Conservation (phyloP, 2,888 invertebrate species). For the Embidobia sp. region DNA sequence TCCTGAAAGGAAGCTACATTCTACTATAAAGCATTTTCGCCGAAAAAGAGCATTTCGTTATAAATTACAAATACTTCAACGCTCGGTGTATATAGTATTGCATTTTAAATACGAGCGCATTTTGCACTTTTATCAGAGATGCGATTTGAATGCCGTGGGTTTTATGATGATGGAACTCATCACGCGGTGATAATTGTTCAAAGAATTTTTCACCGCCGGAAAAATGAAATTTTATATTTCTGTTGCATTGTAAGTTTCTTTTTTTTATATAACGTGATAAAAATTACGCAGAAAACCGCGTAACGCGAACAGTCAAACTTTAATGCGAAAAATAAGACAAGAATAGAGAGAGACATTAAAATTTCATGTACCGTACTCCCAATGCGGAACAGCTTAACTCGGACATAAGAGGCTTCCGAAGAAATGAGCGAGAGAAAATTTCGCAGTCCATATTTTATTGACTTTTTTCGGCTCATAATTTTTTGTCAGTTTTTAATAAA, state of each 20-base stretch:
- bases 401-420: slow-evolving; percentile 11
- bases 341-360: slow-evolving; percentile 20
- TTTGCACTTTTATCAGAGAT: slow-evolving; percentile 33
- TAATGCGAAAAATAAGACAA: slow-evolving; percentile 4
- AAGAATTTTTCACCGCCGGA: slow-evolving; percentile 15
- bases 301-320: slow-evolving; percentile 6
- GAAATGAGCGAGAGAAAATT: not conserved
- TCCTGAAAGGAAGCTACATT: slow-evolving; percentile 3
- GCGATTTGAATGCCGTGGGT: slow-evolving; percentile 29
- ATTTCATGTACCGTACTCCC: slow-evolving; percentile 2
- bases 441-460: not conserved
- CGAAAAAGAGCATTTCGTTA: slow-evolving; percentile 8
- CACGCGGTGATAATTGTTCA: slow-evolving; percentile 44
- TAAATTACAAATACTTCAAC: slow-evolving; percentile 33
- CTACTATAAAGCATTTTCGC: slow-evolving; percentile 3
- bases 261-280: slow-evolving; percentile 23
- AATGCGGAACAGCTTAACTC: slow-evolving; percentile 11
- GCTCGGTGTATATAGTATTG: slow-evolving; percentile 12
- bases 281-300: slow-evolving; percentile 18
- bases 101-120: slow-evolving; percentile 20
- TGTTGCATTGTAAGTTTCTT: slow-evolving; percentile 21
- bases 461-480: too few species aligned
- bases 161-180: slow-evolving; percentile 41
- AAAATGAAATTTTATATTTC: slow-evolving; percentile 34
- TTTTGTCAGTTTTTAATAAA: too few species aligned